Base-by-base conservation (phyloP, 2,888 invertebrate genomes). In the Mycalesis mineus region DNA sequence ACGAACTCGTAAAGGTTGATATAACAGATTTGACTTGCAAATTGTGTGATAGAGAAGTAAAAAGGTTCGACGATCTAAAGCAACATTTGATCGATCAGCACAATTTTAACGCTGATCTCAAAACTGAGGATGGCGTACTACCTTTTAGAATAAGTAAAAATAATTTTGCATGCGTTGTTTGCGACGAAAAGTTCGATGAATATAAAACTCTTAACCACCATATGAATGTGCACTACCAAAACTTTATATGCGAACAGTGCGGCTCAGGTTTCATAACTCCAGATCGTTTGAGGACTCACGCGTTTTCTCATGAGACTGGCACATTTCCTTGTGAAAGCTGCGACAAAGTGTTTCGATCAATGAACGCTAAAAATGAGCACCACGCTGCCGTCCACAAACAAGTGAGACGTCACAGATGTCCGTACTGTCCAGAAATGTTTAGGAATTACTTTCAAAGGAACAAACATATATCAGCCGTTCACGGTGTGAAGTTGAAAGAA, bases 351-450 rank as follows among this genome's bases (percentile, higher is more conserved):
- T 91, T 91, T 53, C 78, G 84, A 0, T 91, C 90, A 0, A 80
- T 79, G 31, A 87, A 87, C 63, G 77, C 82, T 0, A 85, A 77
- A 54, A 90, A 90, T 17, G 81, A 91, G 55, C 91, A 91, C 58
- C 77, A 82, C 48, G 91, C 91, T 0, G 82, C 79, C 0, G 87
- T 90, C 0, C 91, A 91, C 42, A 88, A 86, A 72, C 82, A 82
- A 60, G 83, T 82, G 0, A 84, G 83, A 60, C 70, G 89, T 2
- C 84, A 89, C 58, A 69, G 82, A 11, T 89, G 89, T 47, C 84
- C 87, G 0, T 80, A 85, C 37, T 89, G 89, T 45, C 63, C 78
- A 0, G 89, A 89, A 60, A 73, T 77, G 0, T 89, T 89, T 57
- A 70, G 80, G 8, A 88, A 88, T 61, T 87, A 89, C 64, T 87